Evolutionary conservation across 2,113 vertebrate species (phyloP), one percentile per base, ranked within the genome.

Genomic region (Burhinus bistriatus): DNA sequence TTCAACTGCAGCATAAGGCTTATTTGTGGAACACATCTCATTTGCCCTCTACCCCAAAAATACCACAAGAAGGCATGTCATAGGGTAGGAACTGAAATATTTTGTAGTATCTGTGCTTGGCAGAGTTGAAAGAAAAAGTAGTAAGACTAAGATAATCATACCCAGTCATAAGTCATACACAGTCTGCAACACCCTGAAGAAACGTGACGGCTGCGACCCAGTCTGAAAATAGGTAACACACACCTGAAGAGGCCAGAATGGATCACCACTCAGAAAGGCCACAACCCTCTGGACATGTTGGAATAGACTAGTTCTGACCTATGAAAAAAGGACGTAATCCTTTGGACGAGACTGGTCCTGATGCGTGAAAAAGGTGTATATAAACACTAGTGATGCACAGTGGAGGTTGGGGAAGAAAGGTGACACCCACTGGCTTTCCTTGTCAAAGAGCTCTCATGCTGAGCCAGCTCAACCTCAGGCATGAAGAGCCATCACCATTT

Each of bases 31-130:
- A 90, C 26, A 1, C 66, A 49, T 23, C 64, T 89, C 80, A 57
- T 90, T 78, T 89, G 87, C 84, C 81, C 54, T 95, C 62, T 91
- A 59, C 54, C 61, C 75, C 42, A 81, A 85, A 87, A 96, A 85
- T 91, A 94, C 84, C 91, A 91, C 77, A 85, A 34, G 21, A 93
- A 70, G 84, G 61, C 66, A 93, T 6, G 87, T 87, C 93, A 76
- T 1, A 83, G 82, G 52, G 61, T 20, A 91, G 75, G 81, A 87
- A 76, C 66, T 32, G 27, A 79, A 91, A 59, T 34, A 84, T 42
- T 34, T 29, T 42, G 38, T 75, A 55, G 26, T 34, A 18, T 26
- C 52, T 68, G 23, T 36, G 65, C 72, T 91, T 95, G 89, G 87
- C 40, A 89, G 57, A 89, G 65, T 20, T 62, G 69, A 77, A 92